Percentiles rank a stretch among this genome's conserved stretches.
Conservation (phyloP, 2,797 vertebrate genomes). For the Malacoraja senta region DNA sequence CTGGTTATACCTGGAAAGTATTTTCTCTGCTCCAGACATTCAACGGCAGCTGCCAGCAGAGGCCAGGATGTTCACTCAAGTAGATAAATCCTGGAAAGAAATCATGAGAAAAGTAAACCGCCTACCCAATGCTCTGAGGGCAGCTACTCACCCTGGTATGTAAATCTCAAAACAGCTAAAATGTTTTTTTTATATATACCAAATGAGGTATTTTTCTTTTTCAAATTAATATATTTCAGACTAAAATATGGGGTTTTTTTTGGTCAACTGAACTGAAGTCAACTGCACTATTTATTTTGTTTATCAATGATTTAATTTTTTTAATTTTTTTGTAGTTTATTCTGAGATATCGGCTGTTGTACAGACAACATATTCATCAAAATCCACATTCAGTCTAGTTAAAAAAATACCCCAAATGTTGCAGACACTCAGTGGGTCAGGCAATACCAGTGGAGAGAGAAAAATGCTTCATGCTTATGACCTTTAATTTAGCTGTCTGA, state of each 20-base stretch:
- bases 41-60: slow-evolving; percentile 70
- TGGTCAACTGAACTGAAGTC: no score
- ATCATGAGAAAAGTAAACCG: slow-evolving; percentile 70
- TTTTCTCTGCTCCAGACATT: slow-evolving; percentile 73
- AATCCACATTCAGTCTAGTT: background rate
- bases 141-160: slow-evolving; percentile 66
- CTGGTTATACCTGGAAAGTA: slow-evolving; percentile 77
- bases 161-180: background rate
- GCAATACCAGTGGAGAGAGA: background rate
- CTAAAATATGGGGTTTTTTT: no score
- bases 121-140: slow-evolving; percentile 65
- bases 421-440: background rate
- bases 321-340: background rate
- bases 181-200: background rate
- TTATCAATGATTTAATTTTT: background rate
- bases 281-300: background rate
- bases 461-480: background rate
- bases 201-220: background rate
- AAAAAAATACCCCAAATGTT: background rate
- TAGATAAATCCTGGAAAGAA: slow-evolving; percentile 78
- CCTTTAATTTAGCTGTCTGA: no score
- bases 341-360: background rate
- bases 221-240: background rate
- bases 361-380: background rate
- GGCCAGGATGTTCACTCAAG: slow-evolving; percentile 74